Conservation (phyloP, 2,113 vertebrate genomes). For the Candoia aspera region DNA sequence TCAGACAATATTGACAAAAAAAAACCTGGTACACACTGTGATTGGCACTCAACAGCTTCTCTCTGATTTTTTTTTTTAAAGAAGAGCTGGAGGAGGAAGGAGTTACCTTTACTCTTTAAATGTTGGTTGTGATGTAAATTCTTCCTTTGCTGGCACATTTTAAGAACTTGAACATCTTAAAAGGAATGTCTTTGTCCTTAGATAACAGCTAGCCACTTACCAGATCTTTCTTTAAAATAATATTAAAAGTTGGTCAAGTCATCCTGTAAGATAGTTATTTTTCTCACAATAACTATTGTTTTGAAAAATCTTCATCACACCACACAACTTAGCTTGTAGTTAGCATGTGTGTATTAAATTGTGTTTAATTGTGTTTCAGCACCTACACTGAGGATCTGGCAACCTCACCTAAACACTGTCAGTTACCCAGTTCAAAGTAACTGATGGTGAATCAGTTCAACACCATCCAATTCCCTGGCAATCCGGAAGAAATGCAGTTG, state of each 20-base stretch:
- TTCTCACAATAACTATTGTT: neutral
- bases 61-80: neutral
- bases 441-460: neutral
- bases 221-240: neutral
- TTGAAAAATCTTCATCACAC: neutral
- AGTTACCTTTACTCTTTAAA: slow-evolving; percentile 47
- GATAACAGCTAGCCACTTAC: neutral
- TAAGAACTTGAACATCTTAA: slow-evolving; percentile 42
- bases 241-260: neutral
- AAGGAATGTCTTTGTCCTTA: slow-evolving; percentile 46
- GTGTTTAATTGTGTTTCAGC: neutral
- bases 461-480: neutral
- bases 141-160: slow-evolving; percentile 26
- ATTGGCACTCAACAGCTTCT: neutral
- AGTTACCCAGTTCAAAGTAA: neutral
- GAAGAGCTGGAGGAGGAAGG: neutral
- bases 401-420: neutral
- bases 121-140: slow-evolving; percentile 31
- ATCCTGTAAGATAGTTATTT: neutral
- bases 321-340: neutral
- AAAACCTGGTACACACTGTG: neutral
- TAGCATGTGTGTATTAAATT: neutral
- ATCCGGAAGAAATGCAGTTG: neutral
- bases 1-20: neutral
- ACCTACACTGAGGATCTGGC: neutral